Evolutionary conservation across 2,113 vertebrate species (phyloP).

Genomic region (Bubo blakistoni): DNA sequence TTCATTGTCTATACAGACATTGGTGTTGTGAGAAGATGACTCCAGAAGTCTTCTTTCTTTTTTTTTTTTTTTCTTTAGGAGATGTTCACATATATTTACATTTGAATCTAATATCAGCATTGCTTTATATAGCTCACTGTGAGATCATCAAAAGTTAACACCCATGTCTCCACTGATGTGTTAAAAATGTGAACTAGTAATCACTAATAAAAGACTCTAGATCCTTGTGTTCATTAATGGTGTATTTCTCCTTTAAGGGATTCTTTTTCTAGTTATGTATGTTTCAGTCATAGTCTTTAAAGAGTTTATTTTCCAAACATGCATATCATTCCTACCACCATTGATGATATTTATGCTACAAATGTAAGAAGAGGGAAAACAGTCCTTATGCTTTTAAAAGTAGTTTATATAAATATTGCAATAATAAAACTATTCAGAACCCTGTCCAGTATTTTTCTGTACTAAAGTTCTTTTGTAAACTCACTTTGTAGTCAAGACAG

Average conservation of each 20-base stretch:
- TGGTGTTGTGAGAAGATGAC: not conserved
- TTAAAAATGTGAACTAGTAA: not conserved
- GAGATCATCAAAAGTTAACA: not conserved
- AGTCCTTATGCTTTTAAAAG: constrained; percentile 42
- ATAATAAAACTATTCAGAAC: constrained; percentile 38
- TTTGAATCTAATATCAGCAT: not conserved
- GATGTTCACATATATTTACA: not conserved
- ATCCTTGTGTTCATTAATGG: fast-evolving
- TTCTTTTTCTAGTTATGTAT: not conserved
- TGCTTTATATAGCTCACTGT: not conserved
- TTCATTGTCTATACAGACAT: not conserved
- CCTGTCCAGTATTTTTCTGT: not conserved
- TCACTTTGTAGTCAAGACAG: constrained; percentile 31
- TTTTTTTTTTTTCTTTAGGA: not conserved
- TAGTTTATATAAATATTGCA: constrained; percentile 7
- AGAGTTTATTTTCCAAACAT: not conserved
- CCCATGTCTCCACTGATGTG: not conserved
- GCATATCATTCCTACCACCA: not conserved
- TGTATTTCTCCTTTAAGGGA: not conserved
- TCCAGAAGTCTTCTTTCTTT: not conserved
- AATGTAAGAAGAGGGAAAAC: not conserved
- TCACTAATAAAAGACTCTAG: not conserved
- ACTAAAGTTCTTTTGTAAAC: constrained; percentile 40
- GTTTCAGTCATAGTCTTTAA: not conserved
- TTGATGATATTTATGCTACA: not conserved